A percentile compares a stretch with the other conserved stretches of the same genome.
Conservation (phyloP, 2,113 vertebrate genomes). For the Lathamus discolor region DNA sequence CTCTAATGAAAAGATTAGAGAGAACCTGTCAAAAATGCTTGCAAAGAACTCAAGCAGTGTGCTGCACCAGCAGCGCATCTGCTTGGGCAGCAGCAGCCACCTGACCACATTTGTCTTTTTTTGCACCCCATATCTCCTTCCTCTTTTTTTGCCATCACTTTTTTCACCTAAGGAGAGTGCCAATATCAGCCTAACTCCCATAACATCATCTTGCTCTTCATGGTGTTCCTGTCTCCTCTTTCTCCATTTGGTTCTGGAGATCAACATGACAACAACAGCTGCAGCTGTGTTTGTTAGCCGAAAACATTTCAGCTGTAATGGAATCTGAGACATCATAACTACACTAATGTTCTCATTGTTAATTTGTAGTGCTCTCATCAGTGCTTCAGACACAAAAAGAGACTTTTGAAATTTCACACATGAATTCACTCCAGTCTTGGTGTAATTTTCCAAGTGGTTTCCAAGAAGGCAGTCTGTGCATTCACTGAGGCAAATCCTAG, state of each 20-base stretch:
- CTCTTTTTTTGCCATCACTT: background rate
- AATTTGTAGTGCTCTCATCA: background rate
- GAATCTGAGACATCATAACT: background rate
- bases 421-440: background rate
- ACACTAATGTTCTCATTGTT: background rate
- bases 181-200: background rate
- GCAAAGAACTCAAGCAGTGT: background rate
- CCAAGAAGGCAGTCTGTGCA: background rate
- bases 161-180: background rate
- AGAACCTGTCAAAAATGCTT: background rate
- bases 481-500: background rate
- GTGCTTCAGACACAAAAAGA: background rate
- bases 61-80: background rate
- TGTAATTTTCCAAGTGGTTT: background rate
- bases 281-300: background rate
- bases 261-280: slow-evolving; percentile 4
- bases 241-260: slow-evolving; percentile 41
- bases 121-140: background rate
- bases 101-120: background rate
- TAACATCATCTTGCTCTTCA: background rate
- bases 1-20: background rate
- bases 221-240: background rate
- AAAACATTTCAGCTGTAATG: slow-evolving; percentile 20
- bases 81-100: background rate
- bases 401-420: background rate